phyloP scores from a whole-genome alignment of 2,113 vertebrate genomes.

The Donacobius atricapilla region DNA sequence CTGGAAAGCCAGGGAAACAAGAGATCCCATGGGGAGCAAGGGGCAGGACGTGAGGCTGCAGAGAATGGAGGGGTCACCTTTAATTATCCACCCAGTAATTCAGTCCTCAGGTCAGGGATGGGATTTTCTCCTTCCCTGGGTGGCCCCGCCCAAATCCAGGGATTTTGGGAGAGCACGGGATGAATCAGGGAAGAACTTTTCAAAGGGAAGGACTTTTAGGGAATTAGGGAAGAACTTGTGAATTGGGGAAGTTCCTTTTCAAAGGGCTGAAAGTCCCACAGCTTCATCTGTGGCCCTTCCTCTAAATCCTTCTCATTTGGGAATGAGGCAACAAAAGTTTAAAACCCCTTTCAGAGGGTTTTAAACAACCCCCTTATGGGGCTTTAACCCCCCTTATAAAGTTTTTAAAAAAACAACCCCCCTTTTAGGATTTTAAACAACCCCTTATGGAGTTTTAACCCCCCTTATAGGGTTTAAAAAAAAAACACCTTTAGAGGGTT shows the following conservation, averaged over 20 bases:
- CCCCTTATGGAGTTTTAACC: no score
- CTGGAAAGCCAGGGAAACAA: background rate
- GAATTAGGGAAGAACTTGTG: background rate
- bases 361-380: background rate
- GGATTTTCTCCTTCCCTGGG: background rate
- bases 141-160: background rate
- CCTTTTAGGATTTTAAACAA: no score
- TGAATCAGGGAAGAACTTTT: background rate
- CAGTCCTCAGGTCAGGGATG: background rate
- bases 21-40: background rate
- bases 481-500: no score
- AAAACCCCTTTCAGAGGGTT: background rate
- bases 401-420: no score
- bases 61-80: background rate
- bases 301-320: background rate
- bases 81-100: background rate
- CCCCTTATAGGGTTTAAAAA: no score
- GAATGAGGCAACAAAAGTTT: background rate
- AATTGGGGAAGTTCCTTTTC: background rate
- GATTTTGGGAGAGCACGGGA: background rate
- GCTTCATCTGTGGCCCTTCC: fast-evolving
- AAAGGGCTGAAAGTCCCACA: background rate
- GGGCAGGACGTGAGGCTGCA: background rate
- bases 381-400: background rate
- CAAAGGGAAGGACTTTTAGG: no score